phyloP scores from a whole-genome alignment of 2,888 invertebrate species.

The Zhengitettix transpicula region DNA sequence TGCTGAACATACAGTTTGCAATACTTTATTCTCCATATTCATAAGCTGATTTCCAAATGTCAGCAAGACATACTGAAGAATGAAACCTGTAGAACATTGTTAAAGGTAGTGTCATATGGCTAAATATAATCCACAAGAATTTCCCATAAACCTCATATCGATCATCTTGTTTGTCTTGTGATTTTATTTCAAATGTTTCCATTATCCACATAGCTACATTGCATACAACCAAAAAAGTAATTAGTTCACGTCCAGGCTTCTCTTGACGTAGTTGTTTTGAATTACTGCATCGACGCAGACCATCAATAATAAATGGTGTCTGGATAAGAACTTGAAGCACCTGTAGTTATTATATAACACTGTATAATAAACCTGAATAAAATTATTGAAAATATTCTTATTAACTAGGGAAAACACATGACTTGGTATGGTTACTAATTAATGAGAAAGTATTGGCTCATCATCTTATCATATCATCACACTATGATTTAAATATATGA shows the following conservation, averaged over 20 bases:
- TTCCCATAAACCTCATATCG: constrained; percentile 53
- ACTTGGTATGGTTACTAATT: too few species aligned
- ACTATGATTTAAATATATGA: too few species aligned
- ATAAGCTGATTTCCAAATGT: constrained; percentile 63
- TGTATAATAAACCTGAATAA: not conserved
- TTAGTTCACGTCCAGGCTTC: constrained; percentile 58
- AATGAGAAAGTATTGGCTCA: too few species aligned
- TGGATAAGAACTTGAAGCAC: constrained; percentile 56
- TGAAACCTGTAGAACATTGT: constrained; percentile 67
- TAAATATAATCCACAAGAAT: constrained; percentile 52
- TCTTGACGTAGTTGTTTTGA: constrained; percentile 38
- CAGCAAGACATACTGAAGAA: constrained; percentile 59
- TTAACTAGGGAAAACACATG: too few species aligned
- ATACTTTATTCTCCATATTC: constrained; percentile 31
- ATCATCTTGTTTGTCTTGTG: constrained; percentile 32
- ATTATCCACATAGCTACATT: constrained; percentile 65
- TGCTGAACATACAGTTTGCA: too few species aligned
- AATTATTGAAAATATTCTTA: too few species aligned
- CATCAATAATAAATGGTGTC: constrained; percentile 56
- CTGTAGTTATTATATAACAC: constrained; percentile 22
- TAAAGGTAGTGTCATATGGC: constrained; percentile 53
- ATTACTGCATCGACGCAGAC: constrained; percentile 56
- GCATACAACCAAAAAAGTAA: constrained; percentile 57
- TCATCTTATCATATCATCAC: too few species aligned
- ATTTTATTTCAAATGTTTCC: constrained; percentile 49